Conservation (phyloP, 2,888 invertebrate genomes). For the Pseudococcus longispinus region DNA sequence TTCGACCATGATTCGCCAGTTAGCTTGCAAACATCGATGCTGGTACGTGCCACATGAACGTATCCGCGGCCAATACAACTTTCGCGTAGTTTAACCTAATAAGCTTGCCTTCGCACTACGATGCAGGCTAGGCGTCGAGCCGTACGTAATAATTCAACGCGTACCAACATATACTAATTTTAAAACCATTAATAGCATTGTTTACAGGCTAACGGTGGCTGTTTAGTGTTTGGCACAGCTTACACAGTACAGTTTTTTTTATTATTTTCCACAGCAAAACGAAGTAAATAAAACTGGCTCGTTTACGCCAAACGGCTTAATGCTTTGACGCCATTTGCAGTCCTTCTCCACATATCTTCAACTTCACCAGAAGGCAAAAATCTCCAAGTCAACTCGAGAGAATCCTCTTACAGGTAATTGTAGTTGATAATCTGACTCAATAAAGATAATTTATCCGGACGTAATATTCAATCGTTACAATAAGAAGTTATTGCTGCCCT, state of each 20-base stretch:
- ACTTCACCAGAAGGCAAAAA: no score
- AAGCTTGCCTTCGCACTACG: neutral
- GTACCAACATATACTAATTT: conserved; percentile 34
- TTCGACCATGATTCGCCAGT: conserved; percentile 13
- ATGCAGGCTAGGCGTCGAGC: neutral
- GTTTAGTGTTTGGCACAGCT: conserved; percentile 51
- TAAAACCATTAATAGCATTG: conserved; percentile 47
- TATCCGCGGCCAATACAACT: neutral
- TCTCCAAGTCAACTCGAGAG: neutral
- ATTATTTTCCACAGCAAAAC: conserved; percentile 18
- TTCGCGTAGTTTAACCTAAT: conserved; percentile 27
- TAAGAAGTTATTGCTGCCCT: conserved; percentile 32
- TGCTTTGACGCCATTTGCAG: neutral
- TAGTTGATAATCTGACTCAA: neutral
- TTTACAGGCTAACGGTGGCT: conserved; percentile 42
- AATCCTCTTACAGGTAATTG: neutral
- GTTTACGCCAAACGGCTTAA: neutral
- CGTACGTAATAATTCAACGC: conserved; percentile 30
- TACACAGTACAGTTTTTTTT: conserved; percentile 13
- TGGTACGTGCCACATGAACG: conserved; percentile 5
- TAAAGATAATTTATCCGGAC: conserved; percentile 25
- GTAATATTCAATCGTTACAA: conserved; percentile 21
- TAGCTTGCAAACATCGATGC: neutral
- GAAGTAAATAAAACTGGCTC: conserved; percentile 29
- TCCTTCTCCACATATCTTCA: no score